Evolutionary conservation across 2,797 vertebrate species (phyloP).

Genomic region (Chelon auratus): DNA sequence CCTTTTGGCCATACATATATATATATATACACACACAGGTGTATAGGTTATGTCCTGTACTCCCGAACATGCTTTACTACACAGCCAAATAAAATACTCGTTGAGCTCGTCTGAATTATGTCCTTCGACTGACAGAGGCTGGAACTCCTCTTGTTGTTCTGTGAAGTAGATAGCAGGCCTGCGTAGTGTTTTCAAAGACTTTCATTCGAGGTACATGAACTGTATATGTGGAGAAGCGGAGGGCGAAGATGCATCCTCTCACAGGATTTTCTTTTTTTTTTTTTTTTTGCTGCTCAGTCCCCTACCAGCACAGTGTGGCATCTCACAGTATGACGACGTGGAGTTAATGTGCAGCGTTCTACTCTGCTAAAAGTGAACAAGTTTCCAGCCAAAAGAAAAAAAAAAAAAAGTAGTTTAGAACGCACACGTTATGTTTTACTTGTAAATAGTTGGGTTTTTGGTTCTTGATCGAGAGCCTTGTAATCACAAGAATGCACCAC

Average conservation of each 20-base stretch:
- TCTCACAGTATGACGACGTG: slow-evolving; percentile 23
- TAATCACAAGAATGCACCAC: slow-evolving; percentile 74
- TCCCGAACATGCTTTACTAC: slow-evolving; percentile 47
- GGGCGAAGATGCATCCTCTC: slow-evolving; percentile 33
- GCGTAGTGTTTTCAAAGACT: slow-evolving; percentile 37
- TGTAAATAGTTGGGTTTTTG: slow-evolving; percentile 88
- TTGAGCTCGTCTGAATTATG: slow-evolving; percentile 37
- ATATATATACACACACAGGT: slow-evolving; percentile 20
- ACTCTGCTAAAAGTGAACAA: slow-evolving; percentile 3
- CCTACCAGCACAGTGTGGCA: slow-evolving; percentile 24
- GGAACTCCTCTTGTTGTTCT: slow-evolving; percentile 58
- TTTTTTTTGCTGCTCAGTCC: slow-evolving; percentile 28
- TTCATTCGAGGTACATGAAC: slow-evolving; percentile 51
- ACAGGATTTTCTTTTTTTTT: slow-evolving; percentile 13
- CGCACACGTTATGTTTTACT: slow-evolving; percentile 62
- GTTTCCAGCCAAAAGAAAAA: slow-evolving; percentile 34
- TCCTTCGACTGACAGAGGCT: slow-evolving; percentile 53
- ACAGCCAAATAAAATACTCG: slow-evolving; percentile 59
- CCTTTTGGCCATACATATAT: slow-evolving; percentile 23
- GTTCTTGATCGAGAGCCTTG: slow-evolving; percentile 83
- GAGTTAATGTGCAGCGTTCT: slow-evolving; percentile 7
- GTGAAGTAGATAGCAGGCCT: slow-evolving; percentile 38
- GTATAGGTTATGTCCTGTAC: slow-evolving; percentile 31
- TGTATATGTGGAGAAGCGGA: slow-evolving; percentile 23
- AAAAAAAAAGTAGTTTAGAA: slow-evolving; percentile 14